These are phyloP conservation scores for Eumacrocentrus americanus DNA, from an alignment of 2,888 invertebrate species.

Conservation along the genomic window DNA sequence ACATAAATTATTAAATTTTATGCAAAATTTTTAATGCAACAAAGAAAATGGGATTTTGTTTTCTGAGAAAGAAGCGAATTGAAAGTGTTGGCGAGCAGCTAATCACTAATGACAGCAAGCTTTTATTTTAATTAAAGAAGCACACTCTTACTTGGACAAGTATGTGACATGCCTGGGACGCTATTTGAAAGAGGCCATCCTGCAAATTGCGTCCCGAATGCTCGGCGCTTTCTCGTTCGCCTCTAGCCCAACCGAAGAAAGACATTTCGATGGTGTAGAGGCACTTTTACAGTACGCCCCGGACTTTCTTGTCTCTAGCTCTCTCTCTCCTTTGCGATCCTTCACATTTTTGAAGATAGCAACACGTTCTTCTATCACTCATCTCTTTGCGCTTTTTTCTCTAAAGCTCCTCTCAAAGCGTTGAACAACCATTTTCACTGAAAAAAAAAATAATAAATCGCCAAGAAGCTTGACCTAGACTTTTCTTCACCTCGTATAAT, in stretches of 20 bases:
- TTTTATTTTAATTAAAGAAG: constrained; percentile 32
- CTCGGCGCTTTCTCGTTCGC: constrained; percentile 40
- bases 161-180: constrained; percentile 79
- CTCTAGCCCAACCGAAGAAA: constrained; percentile 53
- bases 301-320: constrained; percentile 6
- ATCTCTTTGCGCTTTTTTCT: not conserved
- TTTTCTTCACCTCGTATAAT: no score
- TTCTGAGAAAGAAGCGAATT: not conserved
- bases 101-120: constrained; percentile 23
- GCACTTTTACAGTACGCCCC: not conserved
- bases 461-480: not conserved
- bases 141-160: constrained; percentile 70
- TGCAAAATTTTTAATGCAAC: no score
- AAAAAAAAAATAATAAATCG: not conserved
- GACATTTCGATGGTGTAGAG: constrained; percentile 43
- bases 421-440: not conserved
- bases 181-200: constrained; percentile 79
- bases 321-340: not conserved
- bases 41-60: no score
- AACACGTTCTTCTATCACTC: constrained; percentile 2
- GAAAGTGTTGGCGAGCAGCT: not conserved
- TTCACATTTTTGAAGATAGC: constrained; percentile 1
- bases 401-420: not conserved
- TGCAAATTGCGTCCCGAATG: constrained; percentile 67
- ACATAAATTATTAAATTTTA: no score